phyloP scores from a whole-genome alignment of 2,888 invertebrate species.

The Eupithecia insigniata region DNA sequence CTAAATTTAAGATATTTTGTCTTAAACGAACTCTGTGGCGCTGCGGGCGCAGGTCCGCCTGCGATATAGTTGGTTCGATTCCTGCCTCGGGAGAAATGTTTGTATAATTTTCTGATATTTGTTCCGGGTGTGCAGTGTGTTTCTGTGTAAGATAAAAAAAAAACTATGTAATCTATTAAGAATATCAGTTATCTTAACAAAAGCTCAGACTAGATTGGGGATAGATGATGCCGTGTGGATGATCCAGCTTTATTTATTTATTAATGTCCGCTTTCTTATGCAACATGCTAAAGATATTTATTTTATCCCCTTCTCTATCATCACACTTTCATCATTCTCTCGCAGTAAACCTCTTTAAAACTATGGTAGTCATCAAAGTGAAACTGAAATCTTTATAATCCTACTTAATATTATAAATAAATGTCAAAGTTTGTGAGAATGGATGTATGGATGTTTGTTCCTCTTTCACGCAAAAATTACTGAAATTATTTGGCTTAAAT shows the following conservation, averaged over 20 bases:
- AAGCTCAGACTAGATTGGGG: background rate
- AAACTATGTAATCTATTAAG: too few species aligned
- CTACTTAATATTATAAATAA: too few species aligned
- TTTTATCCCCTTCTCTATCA: background rate
- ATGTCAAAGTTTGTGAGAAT: too few species aligned
- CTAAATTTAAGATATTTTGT: background rate
- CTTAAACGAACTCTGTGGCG: background rate
- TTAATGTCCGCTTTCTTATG: too few species aligned
- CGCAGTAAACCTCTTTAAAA: background rate
- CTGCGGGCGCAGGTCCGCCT: background rate
- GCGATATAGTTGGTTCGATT: too few species aligned
- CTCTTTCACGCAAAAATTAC: too few species aligned
- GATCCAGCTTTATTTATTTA: background rate
- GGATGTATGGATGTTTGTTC: too few species aligned
- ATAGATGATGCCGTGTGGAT: background rate
- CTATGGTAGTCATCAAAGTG: conserved; percentile 6
- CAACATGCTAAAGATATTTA: too few species aligned
- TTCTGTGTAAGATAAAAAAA: background rate
- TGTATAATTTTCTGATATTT: background rate
- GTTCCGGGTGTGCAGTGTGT: background rate
- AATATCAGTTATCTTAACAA: too few species aligned
- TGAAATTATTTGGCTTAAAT: too few species aligned
- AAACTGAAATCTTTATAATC: background rate
- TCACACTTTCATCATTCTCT: background rate
- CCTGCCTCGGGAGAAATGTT: background rate